Percentiles rank a stretch among this genome's conserved stretches.
Conservation (phyloP, 2,113 vertebrate genomes). For the Otus sunia region DNA sequence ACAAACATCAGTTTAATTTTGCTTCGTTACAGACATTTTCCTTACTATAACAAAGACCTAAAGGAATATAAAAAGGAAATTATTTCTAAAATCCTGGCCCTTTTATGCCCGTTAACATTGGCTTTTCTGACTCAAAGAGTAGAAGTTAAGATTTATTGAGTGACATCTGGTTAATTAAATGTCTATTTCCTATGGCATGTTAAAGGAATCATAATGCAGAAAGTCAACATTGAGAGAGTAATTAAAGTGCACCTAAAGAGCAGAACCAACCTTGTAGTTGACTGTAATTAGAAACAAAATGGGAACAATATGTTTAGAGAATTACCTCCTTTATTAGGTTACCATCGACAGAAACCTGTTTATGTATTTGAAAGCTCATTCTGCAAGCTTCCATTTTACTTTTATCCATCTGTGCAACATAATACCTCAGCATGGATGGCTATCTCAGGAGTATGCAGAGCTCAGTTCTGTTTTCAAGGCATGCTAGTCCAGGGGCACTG, state of each 20-base stretch:
- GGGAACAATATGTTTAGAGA: constrained; percentile 64
- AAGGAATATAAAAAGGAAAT: constrained; percentile 31
- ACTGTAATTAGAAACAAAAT: constrained; percentile 77
- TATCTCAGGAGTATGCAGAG: not conserved
- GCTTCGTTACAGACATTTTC: not conserved
- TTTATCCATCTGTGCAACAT: constrained; percentile 26
- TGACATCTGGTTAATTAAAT: constrained; percentile 79
- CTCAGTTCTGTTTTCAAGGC: not conserved
- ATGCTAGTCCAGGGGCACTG: not conserved
- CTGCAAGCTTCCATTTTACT: constrained; percentile 36
- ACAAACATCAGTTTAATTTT: constrained; percentile 32
- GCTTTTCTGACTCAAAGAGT: constrained; percentile 58
- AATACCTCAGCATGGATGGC: not conserved
- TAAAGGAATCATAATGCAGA: constrained; percentile 72
- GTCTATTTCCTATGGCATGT: constrained; percentile 65
- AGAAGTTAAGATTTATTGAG: constrained; percentile 74
- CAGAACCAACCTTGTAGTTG: constrained; percentile 70
- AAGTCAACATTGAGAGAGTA: constrained; percentile 73
- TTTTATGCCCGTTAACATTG: not conserved
- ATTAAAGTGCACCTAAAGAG: constrained; percentile 72
- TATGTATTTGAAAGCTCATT: constrained; percentile 62
- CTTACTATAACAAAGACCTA: constrained; percentile 13
- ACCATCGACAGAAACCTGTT: constrained; percentile 54
- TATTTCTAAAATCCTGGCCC: constrained; percentile 25
- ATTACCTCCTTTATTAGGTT: constrained; percentile 67